phyloP scores from a whole-genome alignment of 2,888 invertebrate species.

The Thalpophila matura region DNA sequence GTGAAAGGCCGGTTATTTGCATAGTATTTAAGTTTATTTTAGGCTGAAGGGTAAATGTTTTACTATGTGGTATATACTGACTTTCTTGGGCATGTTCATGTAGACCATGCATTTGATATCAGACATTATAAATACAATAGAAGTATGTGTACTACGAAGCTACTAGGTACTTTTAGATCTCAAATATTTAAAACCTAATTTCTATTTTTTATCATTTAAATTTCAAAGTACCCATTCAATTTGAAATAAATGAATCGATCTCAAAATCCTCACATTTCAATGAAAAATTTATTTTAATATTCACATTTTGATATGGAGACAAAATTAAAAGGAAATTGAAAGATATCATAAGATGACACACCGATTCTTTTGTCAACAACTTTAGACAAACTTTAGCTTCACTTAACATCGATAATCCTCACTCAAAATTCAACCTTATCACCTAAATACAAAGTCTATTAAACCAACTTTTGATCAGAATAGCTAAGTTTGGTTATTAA shows the following conservation, averaged over 20 bases:
- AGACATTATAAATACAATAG: too few species aligned
- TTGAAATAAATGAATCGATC: background rate
- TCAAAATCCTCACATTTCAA: slow-evolving; percentile 14
- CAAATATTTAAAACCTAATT: too few species aligned
- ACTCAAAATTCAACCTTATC: slow-evolving; percentile 14
- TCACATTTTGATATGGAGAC: slow-evolving; percentile 43
- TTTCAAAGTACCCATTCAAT: too few species aligned
- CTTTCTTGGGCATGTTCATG: too few species aligned
- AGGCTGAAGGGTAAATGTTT: too few species aligned
- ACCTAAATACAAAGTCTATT: background rate
- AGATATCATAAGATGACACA: slow-evolving; percentile 71
- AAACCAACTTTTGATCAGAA: background rate
- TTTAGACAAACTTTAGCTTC: slow-evolving; percentile 3
- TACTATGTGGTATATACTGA: too few species aligned
- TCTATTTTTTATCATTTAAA: too few species aligned
- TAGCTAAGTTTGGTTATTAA: slow-evolving; percentile 40
- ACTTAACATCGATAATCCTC: background rate
- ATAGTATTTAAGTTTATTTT: background rate
- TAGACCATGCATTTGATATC: too few species aligned
- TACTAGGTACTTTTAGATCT: background rate
- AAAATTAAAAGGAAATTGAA: slow-evolving; percentile 62
- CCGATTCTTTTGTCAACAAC: slow-evolving; percentile 71
- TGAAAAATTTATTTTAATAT: slow-evolving; percentile 29
- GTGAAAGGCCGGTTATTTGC: slow-evolving; percentile 7
- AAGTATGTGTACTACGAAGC: too few species aligned